These are phyloP conservation scores for silkworm (Bombyx mori) DNA, from an alignment of 1,140 invertebrate genomes.

Conservation along the genomic window DNA sequence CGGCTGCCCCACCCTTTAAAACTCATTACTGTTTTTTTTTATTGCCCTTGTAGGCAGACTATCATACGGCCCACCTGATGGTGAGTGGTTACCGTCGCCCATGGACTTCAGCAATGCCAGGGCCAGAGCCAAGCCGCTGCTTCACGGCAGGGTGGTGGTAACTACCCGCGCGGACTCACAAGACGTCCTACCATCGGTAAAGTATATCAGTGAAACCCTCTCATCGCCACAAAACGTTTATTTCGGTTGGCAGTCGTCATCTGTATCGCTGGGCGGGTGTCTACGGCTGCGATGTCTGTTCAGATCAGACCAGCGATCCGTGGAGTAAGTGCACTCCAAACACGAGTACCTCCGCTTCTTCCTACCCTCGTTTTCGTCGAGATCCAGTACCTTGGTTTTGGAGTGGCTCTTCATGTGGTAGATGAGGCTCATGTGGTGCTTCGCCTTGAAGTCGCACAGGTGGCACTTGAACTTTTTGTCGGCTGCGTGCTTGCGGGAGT, in stretches of 20 bases:
- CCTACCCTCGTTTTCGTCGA: conserved; percentile 12
- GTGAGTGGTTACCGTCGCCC: too few relatives aligned
- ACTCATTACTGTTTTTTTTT: too few relatives aligned
- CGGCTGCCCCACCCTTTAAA: too few relatives aligned
- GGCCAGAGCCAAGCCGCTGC: too few relatives aligned
- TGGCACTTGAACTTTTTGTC: conserved; percentile 40
- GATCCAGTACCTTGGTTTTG: conserved; percentile 11
- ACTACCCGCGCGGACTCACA: too few relatives aligned
- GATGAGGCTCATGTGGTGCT: conserved; percentile 42
- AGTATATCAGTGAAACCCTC: too few relatives aligned
- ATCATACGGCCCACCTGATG: too few relatives aligned
- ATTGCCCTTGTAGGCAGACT: too few relatives aligned
- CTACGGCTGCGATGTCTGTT: conserved; percentile 23
- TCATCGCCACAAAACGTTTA: too few relatives aligned
- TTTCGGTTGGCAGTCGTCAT: conserved; percentile 8
- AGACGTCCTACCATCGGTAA: too few relatives aligned
- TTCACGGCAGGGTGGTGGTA: too few relatives aligned
- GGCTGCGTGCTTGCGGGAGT: conserved; percentile 37
- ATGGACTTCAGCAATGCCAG: too few relatives aligned
- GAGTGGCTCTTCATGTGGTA: conserved; percentile 36
- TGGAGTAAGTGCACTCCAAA: conserved; percentile 23
- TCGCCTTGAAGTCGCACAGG: conserved; percentile 38
- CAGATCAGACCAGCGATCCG: conserved; percentile 25
- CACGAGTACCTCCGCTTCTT: conserved; percentile 14
- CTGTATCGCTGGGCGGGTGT: conserved; percentile 17